Conservation (phyloP, 1,140 invertebrate genomes). For the Aphidius ervi region DNA sequence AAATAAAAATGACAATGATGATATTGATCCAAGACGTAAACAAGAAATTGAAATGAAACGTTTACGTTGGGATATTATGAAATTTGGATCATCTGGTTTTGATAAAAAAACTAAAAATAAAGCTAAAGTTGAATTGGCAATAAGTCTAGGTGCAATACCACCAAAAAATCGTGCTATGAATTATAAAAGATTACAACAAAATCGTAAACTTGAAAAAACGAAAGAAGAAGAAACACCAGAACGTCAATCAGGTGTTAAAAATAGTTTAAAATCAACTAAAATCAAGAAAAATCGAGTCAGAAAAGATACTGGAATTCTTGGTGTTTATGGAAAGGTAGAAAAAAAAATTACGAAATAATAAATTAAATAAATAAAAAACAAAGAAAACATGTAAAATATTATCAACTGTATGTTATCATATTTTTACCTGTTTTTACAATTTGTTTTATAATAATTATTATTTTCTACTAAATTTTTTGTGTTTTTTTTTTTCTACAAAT, state of each 20-base stretch:
- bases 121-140: conserved; percentile 58
- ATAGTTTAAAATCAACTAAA: conserved; percentile 42
- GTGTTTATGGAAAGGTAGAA: conserved; percentile 44
- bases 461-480: too few species aligned
- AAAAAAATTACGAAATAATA: conserved; percentile 19
- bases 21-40: conserved; percentile 26
- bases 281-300: conserved; percentile 38
- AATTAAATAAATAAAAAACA: conserved; percentile 17
- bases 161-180: conserved; percentile 60
- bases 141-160: conserved; percentile 62
- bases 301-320: conserved; percentile 33
- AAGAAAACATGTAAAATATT: conserved; percentile 16
- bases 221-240: conserved; percentile 39
- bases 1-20: conserved; percentile 16
- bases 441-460: conserved; percentile 10
- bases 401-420: conserved; percentile 1
- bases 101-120: conserved; percentile 54
- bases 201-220: conserved; percentile 41
- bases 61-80: conserved; percentile 60
- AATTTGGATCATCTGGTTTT: conserved; percentile 62
- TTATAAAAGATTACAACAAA: conserved; percentile 50
- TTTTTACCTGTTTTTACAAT: conserved; percentile 30
- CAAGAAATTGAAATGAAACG: conserved; percentile 58
- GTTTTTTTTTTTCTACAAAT: conserved; percentile 28
- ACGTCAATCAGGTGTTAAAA: conserved; percentile 46